Evolutionary conservation across 1,140 invertebrate genomes (phyloP).

Genomic region (Pseudomyrmex pallidus): DNA sequence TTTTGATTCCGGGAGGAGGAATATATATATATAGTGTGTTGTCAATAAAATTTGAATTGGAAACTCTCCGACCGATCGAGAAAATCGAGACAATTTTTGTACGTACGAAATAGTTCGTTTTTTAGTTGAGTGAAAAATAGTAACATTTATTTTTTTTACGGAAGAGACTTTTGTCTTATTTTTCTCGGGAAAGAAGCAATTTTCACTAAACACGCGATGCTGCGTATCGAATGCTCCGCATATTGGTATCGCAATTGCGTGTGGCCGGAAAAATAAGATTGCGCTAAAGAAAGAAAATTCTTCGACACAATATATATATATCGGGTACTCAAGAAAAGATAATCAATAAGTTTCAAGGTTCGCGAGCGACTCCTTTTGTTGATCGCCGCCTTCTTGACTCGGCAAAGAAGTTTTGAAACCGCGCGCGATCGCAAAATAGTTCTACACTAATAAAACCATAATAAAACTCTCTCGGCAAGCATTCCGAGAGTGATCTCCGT

Average conservation of each 20-base stretch:
- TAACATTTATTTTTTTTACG: not conserved
- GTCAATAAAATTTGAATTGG: not conserved
- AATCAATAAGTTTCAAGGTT: constrained; percentile 60
- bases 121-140: too few relatives aligned
- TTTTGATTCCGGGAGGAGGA: too few relatives aligned
- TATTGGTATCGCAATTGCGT: constrained; percentile 37
- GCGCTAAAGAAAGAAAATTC: not conserved
- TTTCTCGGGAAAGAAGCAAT: not conserved
- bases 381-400: constrained; percentile 50
- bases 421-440: constrained; percentile 18
- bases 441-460: constrained; percentile 47
- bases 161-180: not conserved
- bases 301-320: constrained; percentile 3
- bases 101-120: not conserved
- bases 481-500: constrained; percentile 27
- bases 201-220: not conserved
- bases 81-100: not conserved
- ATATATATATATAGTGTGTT: not conserved
- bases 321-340: constrained; percentile 50
- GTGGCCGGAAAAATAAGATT: constrained; percentile 10
- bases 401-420: constrained; percentile 35
- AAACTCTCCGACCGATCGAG: not conserved
- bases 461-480: constrained; percentile 44
- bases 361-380: constrained; percentile 42
- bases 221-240: not conserved